Evolutionary conservation across 2,888 invertebrate genomes (phyloP).

Genomic region (Muscina levida): DNA sequence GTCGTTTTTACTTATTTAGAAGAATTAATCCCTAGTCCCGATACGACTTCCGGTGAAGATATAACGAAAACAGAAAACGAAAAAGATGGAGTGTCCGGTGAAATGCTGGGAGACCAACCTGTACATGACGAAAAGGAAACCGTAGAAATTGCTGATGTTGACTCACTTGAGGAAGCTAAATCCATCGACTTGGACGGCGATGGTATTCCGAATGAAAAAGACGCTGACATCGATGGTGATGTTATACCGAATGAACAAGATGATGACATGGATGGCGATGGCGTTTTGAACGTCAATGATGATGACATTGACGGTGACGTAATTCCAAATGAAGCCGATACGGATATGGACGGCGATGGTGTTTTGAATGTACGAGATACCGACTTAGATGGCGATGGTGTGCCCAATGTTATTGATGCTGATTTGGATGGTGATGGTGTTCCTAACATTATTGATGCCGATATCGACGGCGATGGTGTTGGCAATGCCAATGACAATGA

Average conservation of each 20-base stretch:
- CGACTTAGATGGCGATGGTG: slow-evolving; percentile 76
- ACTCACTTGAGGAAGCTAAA: slow-evolving; percentile 74
- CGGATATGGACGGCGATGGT: slow-evolving; percentile 69
- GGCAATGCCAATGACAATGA: slow-evolving; percentile 75
- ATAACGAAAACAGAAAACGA: slow-evolving; percentile 71
- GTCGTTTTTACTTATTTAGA: slow-evolving; percentile 54
- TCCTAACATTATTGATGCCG: slow-evolving; percentile 78
- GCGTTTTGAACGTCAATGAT: slow-evolving; percentile 68
- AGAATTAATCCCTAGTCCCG: slow-evolving; percentile 69
- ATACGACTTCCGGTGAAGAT: slow-evolving; percentile 74
- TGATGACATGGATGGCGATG: slow-evolving; percentile 74
- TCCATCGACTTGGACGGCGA: slow-evolving; percentile 76
- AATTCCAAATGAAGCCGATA: slow-evolving; percentile 61
- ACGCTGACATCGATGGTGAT: slow-evolving; percentile 80
- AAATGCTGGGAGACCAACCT: slow-evolving; percentile 65
- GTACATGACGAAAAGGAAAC: slow-evolving; percentile 73
- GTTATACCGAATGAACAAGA: slow-evolving; percentile 76
- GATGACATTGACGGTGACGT: slow-evolving; percentile 67
- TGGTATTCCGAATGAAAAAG: slow-evolving; percentile 78
- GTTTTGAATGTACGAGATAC: slow-evolving; percentile 74
- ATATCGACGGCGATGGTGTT: slow-evolving; percentile 80
- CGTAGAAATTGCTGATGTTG: slow-evolving; percentile 76
- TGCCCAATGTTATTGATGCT: slow-evolving; percentile 77
- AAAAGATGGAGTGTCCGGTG: slow-evolving; percentile 70
- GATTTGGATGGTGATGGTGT: slow-evolving; percentile 80